Evolutionary conservation across 2,888 invertebrate species (phyloP).

Genomic region (Troides aeacus): DNA sequence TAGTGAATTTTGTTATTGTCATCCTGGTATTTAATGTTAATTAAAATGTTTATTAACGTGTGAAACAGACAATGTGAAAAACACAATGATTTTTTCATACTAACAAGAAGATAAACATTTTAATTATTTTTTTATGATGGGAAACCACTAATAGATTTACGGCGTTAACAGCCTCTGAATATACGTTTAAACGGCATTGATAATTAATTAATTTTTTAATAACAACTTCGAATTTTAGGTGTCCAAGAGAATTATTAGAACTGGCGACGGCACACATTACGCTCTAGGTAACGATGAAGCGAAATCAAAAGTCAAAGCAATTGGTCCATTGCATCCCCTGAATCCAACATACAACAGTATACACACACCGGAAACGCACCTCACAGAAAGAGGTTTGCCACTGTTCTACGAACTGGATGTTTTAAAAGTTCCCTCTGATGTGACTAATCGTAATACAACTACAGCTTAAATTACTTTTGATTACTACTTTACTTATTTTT

Average conservation of each 20-base stretch:
- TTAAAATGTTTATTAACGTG: not conserved
- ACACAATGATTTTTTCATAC: not conserved
- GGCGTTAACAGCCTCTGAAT: not conserved
- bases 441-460: not conserved
- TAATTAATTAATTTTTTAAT: no score
- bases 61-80: not conserved
- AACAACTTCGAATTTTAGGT: slow-evolving; percentile 52
- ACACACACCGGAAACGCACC: slow-evolving; percentile 45
- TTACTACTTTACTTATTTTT: not conserved
- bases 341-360: slow-evolving; percentile 63
- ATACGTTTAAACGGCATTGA: no score
- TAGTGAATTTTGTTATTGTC: not conserved
- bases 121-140: not conserved
- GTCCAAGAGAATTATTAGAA: slow-evolving; percentile 77
- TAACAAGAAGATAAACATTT: not conserved
- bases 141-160: not conserved
- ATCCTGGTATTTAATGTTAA: not conserved
- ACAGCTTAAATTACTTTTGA: not conserved
- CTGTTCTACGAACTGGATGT: slow-evolving; percentile 61
- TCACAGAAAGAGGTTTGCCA: slow-evolving; percentile 59
- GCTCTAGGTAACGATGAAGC: slow-evolving; percentile 66
- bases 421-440: slow-evolving; percentile 33
- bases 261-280: slow-evolving; percentile 84
- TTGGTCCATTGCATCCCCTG: slow-evolving; percentile 61
- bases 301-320: slow-evolving; percentile 50